Base-by-base conservation (phyloP, 2,797 vertebrate species). In the Malurus leucopterus region DNA sequence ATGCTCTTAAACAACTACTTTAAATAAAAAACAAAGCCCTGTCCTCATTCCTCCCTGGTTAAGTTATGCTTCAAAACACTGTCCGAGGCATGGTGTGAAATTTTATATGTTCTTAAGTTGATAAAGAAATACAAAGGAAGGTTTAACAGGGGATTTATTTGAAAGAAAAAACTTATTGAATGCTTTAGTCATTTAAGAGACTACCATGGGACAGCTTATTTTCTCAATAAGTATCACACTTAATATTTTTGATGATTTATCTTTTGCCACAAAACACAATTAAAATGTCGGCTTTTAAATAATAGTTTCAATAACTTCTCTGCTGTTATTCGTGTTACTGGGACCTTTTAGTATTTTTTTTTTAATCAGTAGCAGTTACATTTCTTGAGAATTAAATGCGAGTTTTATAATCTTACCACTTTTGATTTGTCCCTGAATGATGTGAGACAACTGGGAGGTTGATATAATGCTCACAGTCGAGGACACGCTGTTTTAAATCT, bases 331-430 rank as follows among this genome's bases (percentile, higher is more conserved):
- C 54, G 62, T 71, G 59, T 92, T 95, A 69, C 62, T 78, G 57
- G 65, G 46, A 78, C 75, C 73, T 96, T 89, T 55, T 95, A 95
- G 89, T 94, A 20, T 84, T 62, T 93, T 93, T 71, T 95, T 73
- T 36, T 5, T 11, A 94, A 90, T 96, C 90, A 92, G 90, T 92
- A 90, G 47, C 82, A 68, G 74, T 93, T 87, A 65, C 75, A 79
- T 96, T 96, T 95, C 88, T 93, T 95, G 75, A 93, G 94, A 95
- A 95, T 95, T 93, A 95, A 96, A 86, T 85, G 68, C 78, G 92
- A 89, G 84, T 94, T 95, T 96, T 61, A 67, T 93, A 90, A 91
- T 95, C 94, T 86, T 93, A 86, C 67, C 21, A 36, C 68, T 95
- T 95, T 78, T 93, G 75, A 93, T 96, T 93, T 96, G 92, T 94